Conservation (phyloP, 1,140 invertebrate genomes). For the Drosophila mauritiana region DNA sequence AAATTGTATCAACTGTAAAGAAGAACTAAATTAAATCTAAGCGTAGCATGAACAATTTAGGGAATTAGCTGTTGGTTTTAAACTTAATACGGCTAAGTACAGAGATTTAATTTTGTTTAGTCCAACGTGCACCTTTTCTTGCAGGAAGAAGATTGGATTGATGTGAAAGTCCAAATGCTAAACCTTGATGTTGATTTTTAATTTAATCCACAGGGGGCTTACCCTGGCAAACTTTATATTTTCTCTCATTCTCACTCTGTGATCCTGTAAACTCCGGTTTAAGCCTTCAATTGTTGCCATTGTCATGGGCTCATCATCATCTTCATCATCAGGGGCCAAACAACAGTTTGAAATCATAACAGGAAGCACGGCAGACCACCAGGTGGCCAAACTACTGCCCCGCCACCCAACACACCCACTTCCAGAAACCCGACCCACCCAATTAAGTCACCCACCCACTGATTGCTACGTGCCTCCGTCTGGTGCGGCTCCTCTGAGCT, state of each 20-base stretch:
- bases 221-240: too few relatives aligned
- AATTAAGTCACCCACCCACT: slow-evolving; percentile 34
- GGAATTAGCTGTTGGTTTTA: too few relatives aligned
- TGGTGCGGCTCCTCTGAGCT: slow-evolving; percentile 40
- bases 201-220: slow-evolving; percentile 16
- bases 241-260: not conserved
- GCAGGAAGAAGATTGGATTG: too few relatives aligned
- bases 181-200: slow-evolving; percentile 23
- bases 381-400: not conserved
- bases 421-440: slow-evolving; percentile 7
- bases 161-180: not conserved
- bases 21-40: too few relatives aligned
- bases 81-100: too few relatives aligned
- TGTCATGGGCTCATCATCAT: slow-evolving; percentile 28
- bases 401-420: not conserved
- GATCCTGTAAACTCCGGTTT: slow-evolving; percentile 15
- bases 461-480: slow-evolving; percentile 55
- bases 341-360: slow-evolving; percentile 57
- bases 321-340: slow-evolving; percentile 10
- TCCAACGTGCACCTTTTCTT: too few relatives aligned
- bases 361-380: slow-evolving; percentile 38
- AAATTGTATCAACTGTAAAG: not conserved
- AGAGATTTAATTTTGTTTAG: too few relatives aligned
- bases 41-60: not conserved
- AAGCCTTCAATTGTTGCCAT: slow-evolving; percentile 35